Base-by-base conservation (phyloP, 2,113 vertebrate species). In the Cyprinodon brontotheroides region DNA sequence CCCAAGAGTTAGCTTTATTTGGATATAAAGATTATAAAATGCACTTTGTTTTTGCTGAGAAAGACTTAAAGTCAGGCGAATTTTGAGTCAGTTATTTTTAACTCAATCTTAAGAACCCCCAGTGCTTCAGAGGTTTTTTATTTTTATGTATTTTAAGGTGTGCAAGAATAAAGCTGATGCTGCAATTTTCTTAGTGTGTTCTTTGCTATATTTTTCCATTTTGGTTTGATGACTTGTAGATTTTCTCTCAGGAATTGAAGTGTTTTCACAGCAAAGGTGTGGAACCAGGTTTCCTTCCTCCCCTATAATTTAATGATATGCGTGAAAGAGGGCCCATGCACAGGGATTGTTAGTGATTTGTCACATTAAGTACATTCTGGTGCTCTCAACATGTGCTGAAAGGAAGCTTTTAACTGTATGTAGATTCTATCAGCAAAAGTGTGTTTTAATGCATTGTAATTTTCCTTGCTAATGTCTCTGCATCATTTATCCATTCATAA, bases 221-320 rank as follows among this genome's bases (percentile, higher is more conserved):
- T 84, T 80, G 80, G 65, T 88, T 69, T 80, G 72, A 65, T 65
- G 61, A 62, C 43, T 61, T 86, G 80, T 82, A 68, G 82, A 69
- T 91, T 82, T 87, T 79, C 63, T 38, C 47, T 79, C 57, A 82
- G 36, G 76, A 65, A 61, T 65, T 48, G 66, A 36, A 61, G 72
- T 4, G 71, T 61, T 77, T 74, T 62, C 73, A 43, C 43, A 70
- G 72, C 66, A 70, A 65, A 89, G 85, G 81, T 86, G 80, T 86
- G 80, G 83, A 88, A 68, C 84, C 71, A 36, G 68, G 45, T 75
- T 81, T 75, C 65, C 82, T 90, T 88, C 79, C 86, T 89, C 86
- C 77, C 69, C 77, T 60, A 1, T 39, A 62, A 17, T 20, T 53
- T 20, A 53, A 53, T 53, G 14, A 15, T 17, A 17, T 53, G 47